phyloP scores from a whole-genome alignment of 2,113 vertebrate genomes.

The Tinamus guttatus region DNA sequence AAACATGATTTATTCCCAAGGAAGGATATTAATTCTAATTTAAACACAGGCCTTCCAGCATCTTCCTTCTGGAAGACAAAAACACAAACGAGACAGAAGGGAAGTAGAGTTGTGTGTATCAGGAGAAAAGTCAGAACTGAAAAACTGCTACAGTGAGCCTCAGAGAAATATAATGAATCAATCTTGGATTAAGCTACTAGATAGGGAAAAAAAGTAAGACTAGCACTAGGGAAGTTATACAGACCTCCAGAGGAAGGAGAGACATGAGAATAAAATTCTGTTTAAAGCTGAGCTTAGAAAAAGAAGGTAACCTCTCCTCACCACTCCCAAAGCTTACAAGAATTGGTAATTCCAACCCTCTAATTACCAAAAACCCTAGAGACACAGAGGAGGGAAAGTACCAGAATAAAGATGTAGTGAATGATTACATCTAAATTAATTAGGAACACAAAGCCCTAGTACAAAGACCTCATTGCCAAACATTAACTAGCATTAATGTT shows the following conservation, averaged over 20 bases:
- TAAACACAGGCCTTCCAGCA: slow-evolving; percentile 39
- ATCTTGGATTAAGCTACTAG: slow-evolving; percentile 61
- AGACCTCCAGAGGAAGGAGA: slow-evolving; percentile 47
- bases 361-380: slow-evolving; percentile 55
- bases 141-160: slow-evolving; percentile 53
- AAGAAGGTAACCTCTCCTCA: background rate
- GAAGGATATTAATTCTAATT: slow-evolving; percentile 60
- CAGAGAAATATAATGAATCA: slow-evolving; percentile 56
- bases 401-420: slow-evolving; percentile 54
- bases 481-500: background rate
- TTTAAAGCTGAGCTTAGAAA: slow-evolving; percentile 49
- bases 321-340: background rate
- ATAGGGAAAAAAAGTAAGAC: slow-evolving; percentile 24
- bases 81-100: background rate
- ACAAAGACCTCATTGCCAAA: background rate
- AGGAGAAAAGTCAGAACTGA: slow-evolving; percentile 56
- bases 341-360: background rate
- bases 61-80: slow-evolving; percentile 52
- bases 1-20: slow-evolving; percentile 64
- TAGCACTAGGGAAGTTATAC: slow-evolving; percentile 15
- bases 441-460: slow-evolving; percentile 22
- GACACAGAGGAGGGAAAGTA: background rate
- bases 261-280: slow-evolving; percentile 55
- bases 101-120: slow-evolving; percentile 20
- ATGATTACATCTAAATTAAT: slow-evolving; percentile 55